Evolutionary conservation across 2,797 vertebrate species (phyloP), one percentile per base, ranked within the genome.

Genomic region (Liparis tanakae): DNA sequence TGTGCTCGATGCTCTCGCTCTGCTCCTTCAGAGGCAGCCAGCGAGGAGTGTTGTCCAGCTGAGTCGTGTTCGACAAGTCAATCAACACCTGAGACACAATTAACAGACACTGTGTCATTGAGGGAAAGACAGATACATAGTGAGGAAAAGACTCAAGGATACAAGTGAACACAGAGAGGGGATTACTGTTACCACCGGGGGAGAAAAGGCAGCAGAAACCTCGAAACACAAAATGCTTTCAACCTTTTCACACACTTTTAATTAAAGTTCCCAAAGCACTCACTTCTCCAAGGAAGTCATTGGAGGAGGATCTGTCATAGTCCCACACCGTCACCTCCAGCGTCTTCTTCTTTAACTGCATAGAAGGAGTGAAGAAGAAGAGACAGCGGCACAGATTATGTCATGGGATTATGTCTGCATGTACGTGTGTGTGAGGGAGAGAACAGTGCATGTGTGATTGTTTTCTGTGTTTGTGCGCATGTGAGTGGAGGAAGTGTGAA

Each of bases 261-360:
- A 73, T 80, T 12, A 65, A 33, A 30, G 72, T 76, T 80, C 44
- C 41, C 75, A 74, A 65, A 80, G 55, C 34, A 94, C 97, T 97
- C 86, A 99, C 98, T 94, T 99, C 98, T 91, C 98, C 98, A 6
- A 99, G 96, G 82, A 99, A 99, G 88, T 99, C 98, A 83, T 99
- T 99, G 25, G 98, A 98, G 61, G 98, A 99, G 80, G 97, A 97
- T 96, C 95, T 95, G 86, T 99, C 98, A 81, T 99, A 99, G 91
- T 99, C 98, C 98, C 98, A 99, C 87, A 99, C 97, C 48, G 98
- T 98, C 85, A 99, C 97, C 90, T 99, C 98, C 87, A 99, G 89
- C 0, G 97, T 99, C 94, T 99, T 99, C 93, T 98, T 99, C 95
- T 98, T 99, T 73, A 99, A 92, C 98, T 99, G 87, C 6, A 85